Base-by-base conservation (phyloP, 2,888 invertebrate species). In the Neria commutata region DNA sequence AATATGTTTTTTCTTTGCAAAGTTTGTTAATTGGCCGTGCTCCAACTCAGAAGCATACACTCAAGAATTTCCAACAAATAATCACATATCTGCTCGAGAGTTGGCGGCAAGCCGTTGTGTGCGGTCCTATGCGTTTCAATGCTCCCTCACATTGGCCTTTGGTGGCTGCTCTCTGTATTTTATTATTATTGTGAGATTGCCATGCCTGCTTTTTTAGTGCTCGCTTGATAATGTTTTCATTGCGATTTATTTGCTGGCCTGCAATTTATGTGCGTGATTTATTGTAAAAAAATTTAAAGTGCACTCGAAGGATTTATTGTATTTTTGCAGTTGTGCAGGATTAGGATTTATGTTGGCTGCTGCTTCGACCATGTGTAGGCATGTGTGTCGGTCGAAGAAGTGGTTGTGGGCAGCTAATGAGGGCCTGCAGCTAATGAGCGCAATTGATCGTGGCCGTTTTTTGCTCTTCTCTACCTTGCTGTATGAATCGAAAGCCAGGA, bases 311-410 rank as follows among this genome's bases (percentile, higher is more conserved):
- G 51, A 73, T 74, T 72, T 74, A 74, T 72, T 67, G 57, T 68
- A 61, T 72, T 73, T 70, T 68, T 73, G 63, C 66, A 65, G 67
- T 66, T 61, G 65, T 60, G 53, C 56, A 60, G 75, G 74, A 76
- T 74, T 76, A 76, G 76, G 75, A 75, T 67, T 72, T 69, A 71
- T 67, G 65, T 58, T 66, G 63, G 56, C 54, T 56, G 45, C 52
- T 42, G 25, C 40, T 49, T 47, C 62, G 63, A 56, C 65, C 67
- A 17, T 14, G 56, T 69, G 59, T 62, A 60, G 61, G 62, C 57
- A 52, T n/a, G n/a, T n/a, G n/a, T n/a, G n/a, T n/a, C n/a, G 16
- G 47, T 50, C 54, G 34, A 53, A 45, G 49, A n/a, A n/a, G n/a
- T 56, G 25, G 26, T 19, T 45, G 23, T 26, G 34, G 42, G 19